These are phyloP conservation scores for Atractosteus spatula DNA, from an alignment of 2,113 vertebrate species.

Conservation along the genomic window DNA sequence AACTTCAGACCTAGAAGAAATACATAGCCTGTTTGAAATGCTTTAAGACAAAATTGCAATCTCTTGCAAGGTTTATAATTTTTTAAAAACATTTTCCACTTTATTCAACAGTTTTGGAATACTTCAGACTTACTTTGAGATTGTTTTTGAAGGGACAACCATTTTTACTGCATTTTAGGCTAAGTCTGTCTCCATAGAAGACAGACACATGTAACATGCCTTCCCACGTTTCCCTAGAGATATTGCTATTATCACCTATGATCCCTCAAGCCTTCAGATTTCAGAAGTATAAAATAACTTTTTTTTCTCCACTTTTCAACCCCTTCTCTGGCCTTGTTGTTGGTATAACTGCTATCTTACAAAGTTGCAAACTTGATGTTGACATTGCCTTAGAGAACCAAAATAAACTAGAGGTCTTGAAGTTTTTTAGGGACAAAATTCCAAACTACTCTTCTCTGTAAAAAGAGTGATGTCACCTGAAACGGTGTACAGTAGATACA, in stretches of 20 bases:
- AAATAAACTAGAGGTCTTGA: background rate
- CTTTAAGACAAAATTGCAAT: background rate
- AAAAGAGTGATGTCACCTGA: conserved; percentile 3
- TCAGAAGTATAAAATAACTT: conserved; percentile 60
- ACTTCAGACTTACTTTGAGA: conserved; percentile 49
- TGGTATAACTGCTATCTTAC: background rate
- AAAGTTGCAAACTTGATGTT: background rate
- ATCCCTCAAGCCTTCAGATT: conserved; percentile 44
- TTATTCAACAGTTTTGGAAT: conserved; percentile 45
- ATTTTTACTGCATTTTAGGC: conserved; percentile 54
- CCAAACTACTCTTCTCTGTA: background rate
- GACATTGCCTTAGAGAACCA: background rate
- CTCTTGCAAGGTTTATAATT: background rate
- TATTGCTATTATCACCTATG: conserved; percentile 48
- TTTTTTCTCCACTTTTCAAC: conserved; percentile 56
- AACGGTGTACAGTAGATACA: background rate
- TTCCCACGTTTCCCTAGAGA: conserved; percentile 67
- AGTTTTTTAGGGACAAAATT: background rate
- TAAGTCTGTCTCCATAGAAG: conserved; percentile 48
- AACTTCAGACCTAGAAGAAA: background rate
- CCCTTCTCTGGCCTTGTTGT: background rate
- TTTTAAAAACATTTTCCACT: conserved; percentile 4
- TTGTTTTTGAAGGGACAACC: conserved; percentile 44
- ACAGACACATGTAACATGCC: conserved; percentile 57
- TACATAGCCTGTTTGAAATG: conserved; percentile 2